Base-by-base conservation (phyloP, 1,140 invertebrate genomes). In the Euschistus heros region DNA sequence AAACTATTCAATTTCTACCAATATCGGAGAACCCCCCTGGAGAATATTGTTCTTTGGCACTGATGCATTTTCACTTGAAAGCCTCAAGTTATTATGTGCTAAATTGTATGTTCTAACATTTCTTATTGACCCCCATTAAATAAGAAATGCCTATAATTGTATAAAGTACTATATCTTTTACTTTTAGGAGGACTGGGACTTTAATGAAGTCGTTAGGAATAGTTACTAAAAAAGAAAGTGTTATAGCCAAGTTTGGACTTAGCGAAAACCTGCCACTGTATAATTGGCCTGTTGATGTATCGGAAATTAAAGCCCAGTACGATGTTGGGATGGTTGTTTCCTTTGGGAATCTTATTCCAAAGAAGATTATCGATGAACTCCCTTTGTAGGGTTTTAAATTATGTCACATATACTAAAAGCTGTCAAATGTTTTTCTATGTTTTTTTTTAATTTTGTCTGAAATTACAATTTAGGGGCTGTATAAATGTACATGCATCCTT, bases 401-500 rank as follows among this genome's bases (percentile, higher is more conserved):
- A 63, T 57, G 54, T 54, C 59, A 66, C 26, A 55, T 63, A 62
- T 37, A 44, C 30, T n/a, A 0, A 33, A 7, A 52, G 7, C 50
- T 61, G 5, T 20, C 1, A 20, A 20, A 37, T 22, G 2, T 17
- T 13, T 62, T 50, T 47, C 2, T 20, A 4, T 27, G 13, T 5
- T 44, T 2, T 26, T 24, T 50, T 50, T 6, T 50, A 50, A 69
- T 70, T 63, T 70, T n/a, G n/a, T n/a, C n/a, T n/a, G n/a, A n/a
- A n/a, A n/a, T n/a, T n/a, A n/a, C n/a, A 67, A 80, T 80, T 69
- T 71, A 94, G 91, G 75, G 94, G 94, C 17, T 91, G 94, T 78
- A 77, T 94, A 46, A 94, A 94, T 80, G 84, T 97, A 1, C 95
- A 98, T 77, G 89, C 85, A 14, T 95, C 92, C 76, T 74, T 98